A percentile compares a stretch with the other conserved stretches of the same genome.
Evolutionary conservation across 2,113 vertebrate species (phyloP).

Genomic region (Indri indri): DNA sequence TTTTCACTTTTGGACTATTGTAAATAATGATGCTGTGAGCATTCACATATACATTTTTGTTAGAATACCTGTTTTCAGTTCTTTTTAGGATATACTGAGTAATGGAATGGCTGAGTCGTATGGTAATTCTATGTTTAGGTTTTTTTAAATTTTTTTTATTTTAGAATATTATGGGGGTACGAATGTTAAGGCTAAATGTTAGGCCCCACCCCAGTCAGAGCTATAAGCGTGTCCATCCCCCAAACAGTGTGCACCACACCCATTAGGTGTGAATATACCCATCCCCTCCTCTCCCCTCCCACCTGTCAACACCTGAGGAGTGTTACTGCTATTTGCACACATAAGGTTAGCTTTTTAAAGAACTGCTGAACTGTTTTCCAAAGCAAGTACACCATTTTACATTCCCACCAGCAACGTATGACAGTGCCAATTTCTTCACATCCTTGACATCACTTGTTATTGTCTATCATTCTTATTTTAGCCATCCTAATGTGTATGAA

Average conservation of each 20-base stretch:
- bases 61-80: background rate
- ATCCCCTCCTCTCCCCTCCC: too few relatives aligned
- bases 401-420: background rate
- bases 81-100: background rate
- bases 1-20: constrained; percentile 24
- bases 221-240: too few relatives aligned
- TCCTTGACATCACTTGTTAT: background rate
- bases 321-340: too few relatives aligned
- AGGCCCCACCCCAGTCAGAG: too few relatives aligned
- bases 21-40: background rate
- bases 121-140: background rate
- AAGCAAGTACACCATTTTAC: background rate
- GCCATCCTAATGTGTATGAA: background rate
- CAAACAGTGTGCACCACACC: too few relatives aligned
- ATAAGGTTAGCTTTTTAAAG: background rate
- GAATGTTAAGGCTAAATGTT: too few relatives aligned
- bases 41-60: background rate
- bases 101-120: background rate
- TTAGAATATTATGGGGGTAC: too few relatives aligned
- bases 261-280: too few relatives aligned
- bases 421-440: background rate
- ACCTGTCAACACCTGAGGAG: too few relatives aligned
- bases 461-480: background rate
- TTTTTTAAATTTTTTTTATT: too few relatives aligned
- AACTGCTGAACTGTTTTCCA: background rate